These are phyloP conservation scores for Centropristis striata DNA, from an alignment of 2,113 vertebrate genomes.

Conservation along the genomic window DNA sequence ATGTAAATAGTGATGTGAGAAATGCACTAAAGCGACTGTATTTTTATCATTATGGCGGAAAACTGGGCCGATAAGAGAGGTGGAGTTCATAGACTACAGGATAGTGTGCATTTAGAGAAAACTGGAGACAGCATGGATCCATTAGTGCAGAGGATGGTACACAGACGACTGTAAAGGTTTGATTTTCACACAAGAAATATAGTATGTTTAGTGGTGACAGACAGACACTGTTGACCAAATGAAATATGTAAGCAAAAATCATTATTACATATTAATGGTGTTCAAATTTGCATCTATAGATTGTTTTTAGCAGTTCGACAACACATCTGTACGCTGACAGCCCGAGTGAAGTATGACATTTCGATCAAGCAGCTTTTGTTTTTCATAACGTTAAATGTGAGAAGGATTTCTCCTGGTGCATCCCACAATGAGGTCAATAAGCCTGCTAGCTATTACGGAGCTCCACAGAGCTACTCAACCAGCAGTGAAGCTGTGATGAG, in stretches of 20 bases:
- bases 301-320: too few species aligned
- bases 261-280: too few species aligned
- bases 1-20: too few species aligned
- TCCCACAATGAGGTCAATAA: neutral
- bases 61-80: neutral
- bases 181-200: constrained; percentile 23
- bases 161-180: constrained; percentile 14
- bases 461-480: constrained; percentile 22
- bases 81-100: neutral
- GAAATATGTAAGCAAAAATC: too few species aligned
- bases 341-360: neutral
- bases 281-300: too few species aligned
- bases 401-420: neutral
- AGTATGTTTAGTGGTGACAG: constrained; percentile 6
- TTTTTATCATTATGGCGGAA: neutral
- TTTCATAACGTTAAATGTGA: constrained; percentile 6
- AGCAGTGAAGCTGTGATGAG: constrained; percentile 33
- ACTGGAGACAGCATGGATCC: constrained; percentile 1
- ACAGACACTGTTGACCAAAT: too few species aligned
- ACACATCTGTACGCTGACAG: too few species aligned
- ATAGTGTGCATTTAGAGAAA: constrained; percentile 27
- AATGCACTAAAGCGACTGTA: too few species aligned
- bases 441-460: neutral
- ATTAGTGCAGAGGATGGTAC: constrained; percentile 33
- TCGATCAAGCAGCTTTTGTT: constrained; percentile 12